Evolutionary conservation across 1,140 invertebrate genomes (phyloP), one percentile per base, ranked within the genome.

Genomic region (Bactericera cockerelli): DNA sequence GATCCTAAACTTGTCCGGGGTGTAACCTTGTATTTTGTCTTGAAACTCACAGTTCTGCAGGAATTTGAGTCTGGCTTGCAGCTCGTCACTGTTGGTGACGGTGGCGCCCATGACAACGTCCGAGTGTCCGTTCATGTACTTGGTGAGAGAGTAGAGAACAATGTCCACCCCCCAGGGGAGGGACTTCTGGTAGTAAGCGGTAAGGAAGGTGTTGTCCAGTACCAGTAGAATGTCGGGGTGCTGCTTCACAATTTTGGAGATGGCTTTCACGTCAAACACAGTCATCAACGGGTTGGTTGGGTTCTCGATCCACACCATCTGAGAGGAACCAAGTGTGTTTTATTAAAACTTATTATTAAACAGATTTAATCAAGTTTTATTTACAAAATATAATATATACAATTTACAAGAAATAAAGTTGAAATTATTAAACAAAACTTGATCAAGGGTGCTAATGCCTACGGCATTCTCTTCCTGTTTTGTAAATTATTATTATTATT

Each of bases 41-140:
- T n/a, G n/a, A n/a, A n/a, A 68, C 70, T 72, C 77, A 93, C 90
- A 78, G 70, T 96, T 94, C 79, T 98, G 94, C 57, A 93, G 72
- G 72, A 88, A 97, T 63, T 81, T 77, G 13, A 98, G 69, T 69
- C 77, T 78, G 24, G 84, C 68, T 64, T 81, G 79, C 0, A 96
- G 65, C 53, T 81, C 81, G 57, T 87, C 79, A 66, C 82, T 77
- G 63, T 82, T 92, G 2, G 83, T 79, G 25, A 87, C 77, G 6
- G 86, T 78, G 8, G 87, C 84, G 2, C 96, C 96, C 96, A 99
- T 98, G 1, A 99, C 84, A 42, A 97, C 87, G 76, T 99, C 96
- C 1, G 89, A 87, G 72, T 99, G 95, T 0, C 95, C 96, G 73
- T 98, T 98, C 82, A 98, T 93, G 68, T 98, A 99, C 72, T 99